Evolutionary conservation across 2,797 vertebrate species (phyloP).

Genomic region (Austrolebias charrua): DNA sequence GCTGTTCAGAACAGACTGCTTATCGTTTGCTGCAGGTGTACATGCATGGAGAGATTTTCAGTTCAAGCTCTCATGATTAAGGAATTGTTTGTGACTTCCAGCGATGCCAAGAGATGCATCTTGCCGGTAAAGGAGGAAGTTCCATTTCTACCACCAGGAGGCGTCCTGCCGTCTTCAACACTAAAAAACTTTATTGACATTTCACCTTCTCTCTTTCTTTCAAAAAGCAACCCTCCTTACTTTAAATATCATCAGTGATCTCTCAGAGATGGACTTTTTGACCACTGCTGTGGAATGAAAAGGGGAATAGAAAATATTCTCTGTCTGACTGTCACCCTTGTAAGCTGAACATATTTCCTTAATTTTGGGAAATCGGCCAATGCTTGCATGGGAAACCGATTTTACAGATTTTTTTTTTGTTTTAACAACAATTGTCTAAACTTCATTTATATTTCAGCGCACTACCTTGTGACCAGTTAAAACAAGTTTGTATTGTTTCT

Average conservation of each 20-base stretch:
- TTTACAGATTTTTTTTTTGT: too few relatives aligned
- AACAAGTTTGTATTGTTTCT: too few relatives aligned
- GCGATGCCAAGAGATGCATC: constrained; percentile 21
- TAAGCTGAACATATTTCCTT: too few relatives aligned
- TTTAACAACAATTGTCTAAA: too few relatives aligned
- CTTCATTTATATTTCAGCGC: too few relatives aligned
- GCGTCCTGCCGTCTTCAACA: constrained; percentile 43
- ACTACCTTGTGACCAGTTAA: too few relatives aligned
- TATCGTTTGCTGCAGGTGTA: constrained; percentile 24
- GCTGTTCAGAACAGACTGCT: constrained; percentile 34
- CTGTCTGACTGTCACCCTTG: too few relatives aligned
- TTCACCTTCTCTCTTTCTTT: constrained; percentile 3
- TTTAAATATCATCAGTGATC: constrained; percentile 19
- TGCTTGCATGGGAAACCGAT: too few relatives aligned
- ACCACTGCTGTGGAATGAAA: too few relatives aligned
- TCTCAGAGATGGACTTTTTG: constrained; percentile 27
- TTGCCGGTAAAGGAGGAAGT: constrained; percentile 27
- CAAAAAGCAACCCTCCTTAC: neutral
- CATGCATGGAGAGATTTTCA: constrained; percentile 5
- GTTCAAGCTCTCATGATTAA: too few relatives aligned
- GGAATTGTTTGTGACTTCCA: constrained; percentile 34
- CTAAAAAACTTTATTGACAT: constrained; percentile 12
- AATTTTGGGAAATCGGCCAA: too few relatives aligned
- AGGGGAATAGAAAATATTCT: too few relatives aligned
- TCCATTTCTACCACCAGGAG: constrained; percentile 61